phyloP scores from a whole-genome alignment of 2,888 invertebrate species.

The Empis livida region DNA sequence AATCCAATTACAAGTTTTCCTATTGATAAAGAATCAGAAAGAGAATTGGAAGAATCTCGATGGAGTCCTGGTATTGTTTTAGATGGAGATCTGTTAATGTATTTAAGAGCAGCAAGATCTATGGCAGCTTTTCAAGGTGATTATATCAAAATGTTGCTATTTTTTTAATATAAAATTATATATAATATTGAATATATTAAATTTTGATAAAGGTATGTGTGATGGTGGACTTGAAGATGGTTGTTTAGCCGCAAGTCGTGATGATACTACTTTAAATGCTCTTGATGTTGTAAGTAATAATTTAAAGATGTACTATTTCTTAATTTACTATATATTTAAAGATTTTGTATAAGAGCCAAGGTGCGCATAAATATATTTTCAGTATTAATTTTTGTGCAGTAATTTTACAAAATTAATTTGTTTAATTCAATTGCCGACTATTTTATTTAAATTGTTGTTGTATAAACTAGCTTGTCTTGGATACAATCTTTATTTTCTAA shows the following conservation, averaged over 20 bases:
- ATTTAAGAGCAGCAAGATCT: slow-evolving; percentile 88
- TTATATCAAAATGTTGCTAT: no score
- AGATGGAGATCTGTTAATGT: slow-evolving; percentile 95
- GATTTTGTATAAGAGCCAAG: no score
- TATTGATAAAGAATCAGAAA: slow-evolving; percentile 37
- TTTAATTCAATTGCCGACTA: no score
- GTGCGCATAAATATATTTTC: no score
- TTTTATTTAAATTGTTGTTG: no score
- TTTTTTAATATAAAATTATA: no score
- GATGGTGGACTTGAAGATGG: slow-evolving; percentile 97
- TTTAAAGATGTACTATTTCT: background rate
- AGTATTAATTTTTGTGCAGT: no score
- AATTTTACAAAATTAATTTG: no score
- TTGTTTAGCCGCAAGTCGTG: slow-evolving; percentile 89
- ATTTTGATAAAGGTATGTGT: slow-evolving; percentile 63
- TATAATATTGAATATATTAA: no score
- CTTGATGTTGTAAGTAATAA: slow-evolving; percentile 63
- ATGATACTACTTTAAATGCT: slow-evolving; percentile 96
- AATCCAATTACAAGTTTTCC: slow-evolving; percentile 39
- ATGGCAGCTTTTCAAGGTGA: slow-evolving; percentile 88
- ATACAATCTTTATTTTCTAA: no score
- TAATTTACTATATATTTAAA: no score
- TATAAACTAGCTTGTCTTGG: no score
- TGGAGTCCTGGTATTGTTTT: slow-evolving; percentile 90
- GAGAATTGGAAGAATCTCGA: slow-evolving; percentile 66